Evolutionary conservation across 2,113 vertebrate genomes (phyloP).

Genomic region (Apteryx mantelli): DNA sequence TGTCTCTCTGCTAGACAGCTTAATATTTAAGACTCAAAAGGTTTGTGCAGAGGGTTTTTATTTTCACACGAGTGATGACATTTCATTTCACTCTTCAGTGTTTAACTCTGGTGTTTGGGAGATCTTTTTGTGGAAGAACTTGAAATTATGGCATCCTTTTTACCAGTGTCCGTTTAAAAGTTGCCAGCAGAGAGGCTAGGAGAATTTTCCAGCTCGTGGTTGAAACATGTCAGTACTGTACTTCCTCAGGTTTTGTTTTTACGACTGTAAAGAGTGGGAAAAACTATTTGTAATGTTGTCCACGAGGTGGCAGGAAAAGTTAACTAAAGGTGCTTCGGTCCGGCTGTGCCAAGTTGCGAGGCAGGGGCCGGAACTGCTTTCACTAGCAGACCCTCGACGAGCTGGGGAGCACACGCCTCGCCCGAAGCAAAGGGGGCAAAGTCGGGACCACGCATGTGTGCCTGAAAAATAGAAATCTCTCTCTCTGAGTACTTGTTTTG

Average conservation of each 20-base stretch:
- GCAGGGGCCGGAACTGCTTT: too few relatives aligned
- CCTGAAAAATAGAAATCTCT: background rate
- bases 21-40: background rate
- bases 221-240: rapidly evolving
- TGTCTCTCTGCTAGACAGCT: background rate
- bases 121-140: background rate
- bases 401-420: background rate
- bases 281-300: background rate
- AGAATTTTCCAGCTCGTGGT: background rate
- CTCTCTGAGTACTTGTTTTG: background rate
- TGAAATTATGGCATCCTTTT: background rate
- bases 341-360: rapidly evolving
- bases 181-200: background rate
- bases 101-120: background rate
- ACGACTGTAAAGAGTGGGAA: rapidly evolving
- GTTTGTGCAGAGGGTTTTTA: background rate
- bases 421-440: background rate
- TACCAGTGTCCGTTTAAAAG: background rate
- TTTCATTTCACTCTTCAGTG: background rate
- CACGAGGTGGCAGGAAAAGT: conserved; percentile 80
- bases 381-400: rapidly evolving
- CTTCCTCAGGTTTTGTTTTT: background rate
- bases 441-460: background rate
- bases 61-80: background rate
- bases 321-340: background rate